Evolutionary conservation across 2,888 invertebrate genomes (phyloP), one percentile per base, ranked within the genome.

Genomic region (Sclerodermus sp.): DNA sequence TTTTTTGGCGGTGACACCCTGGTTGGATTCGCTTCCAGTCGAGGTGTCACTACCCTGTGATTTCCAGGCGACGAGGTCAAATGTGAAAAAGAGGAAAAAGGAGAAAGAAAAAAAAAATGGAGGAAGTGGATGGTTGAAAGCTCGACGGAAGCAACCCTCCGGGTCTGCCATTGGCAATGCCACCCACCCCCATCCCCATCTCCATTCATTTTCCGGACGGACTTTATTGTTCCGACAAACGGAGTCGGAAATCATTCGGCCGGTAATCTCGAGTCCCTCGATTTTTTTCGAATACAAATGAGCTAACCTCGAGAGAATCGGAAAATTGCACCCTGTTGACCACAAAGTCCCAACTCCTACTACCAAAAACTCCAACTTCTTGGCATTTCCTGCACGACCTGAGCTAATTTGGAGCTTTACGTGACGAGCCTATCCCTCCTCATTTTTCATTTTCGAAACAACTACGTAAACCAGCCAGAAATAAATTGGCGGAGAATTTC

Each of bases 61-160:
- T 77, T 77, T 76, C 49, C 65, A 52, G 65, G 58, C 60, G 62
- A 64, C 67, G 64, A 71, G 74, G 73, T 75, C 71, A 74, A 74
- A 70, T 59, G 66, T 68, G 66, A 67, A 68, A 68, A 72, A 69
- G 66, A 63, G 51, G 55, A 49, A 32, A 45, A 43, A 36, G 37
- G 50, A 52, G 3, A 47, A 45, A 45, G 44, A 36, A 37, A 47
- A 40, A 34, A 47, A 41, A 30, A 43, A 13, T 38, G 16, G 49
- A 56, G 41, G 40, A 50, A 45, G 39, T 16, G 47, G 42, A 51
- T 46, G 42, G 31, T 29, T 31, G 42, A 55, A 57, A 55, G 54
- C 51, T 50, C 50, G 47, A 29, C 49, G 42, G 53, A 61, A 55
- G 51, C 46, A 45, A 47, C 53, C 60, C 62, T 49, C 39, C 55